These are phyloP conservation scores for Botia almorhae DNA, from an alignment of 2,797 vertebrate species.

Conservation along the genomic window DNA sequence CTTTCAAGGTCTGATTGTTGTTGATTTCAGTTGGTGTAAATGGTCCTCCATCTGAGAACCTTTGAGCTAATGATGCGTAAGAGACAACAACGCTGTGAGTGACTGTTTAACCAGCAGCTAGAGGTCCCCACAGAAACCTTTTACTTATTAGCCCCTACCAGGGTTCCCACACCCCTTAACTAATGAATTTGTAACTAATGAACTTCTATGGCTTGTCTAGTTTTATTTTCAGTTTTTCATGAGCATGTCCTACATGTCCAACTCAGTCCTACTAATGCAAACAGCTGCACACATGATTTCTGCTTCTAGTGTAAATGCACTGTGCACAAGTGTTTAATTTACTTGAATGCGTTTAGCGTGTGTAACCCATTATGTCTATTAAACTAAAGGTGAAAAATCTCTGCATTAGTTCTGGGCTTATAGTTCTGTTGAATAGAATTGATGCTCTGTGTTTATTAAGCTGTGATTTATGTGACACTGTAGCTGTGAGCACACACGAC, in stretches of 20 bases:
- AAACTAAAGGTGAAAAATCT: background rate
- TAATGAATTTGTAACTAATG: too few species aligned
- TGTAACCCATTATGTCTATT: background rate
- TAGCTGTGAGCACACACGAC: background rate
- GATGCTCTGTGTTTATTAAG: too few species aligned
- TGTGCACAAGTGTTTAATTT: too few species aligned
- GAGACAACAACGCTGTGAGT: slow-evolving; percentile 6
- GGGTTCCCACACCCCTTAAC: background rate
- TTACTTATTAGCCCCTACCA: background rate
- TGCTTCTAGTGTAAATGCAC: too few species aligned
- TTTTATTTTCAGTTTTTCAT: too few species aligned
- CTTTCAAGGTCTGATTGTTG: slow-evolving; percentile 33
- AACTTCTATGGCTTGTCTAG: background rate
- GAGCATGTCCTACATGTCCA: too few species aligned
- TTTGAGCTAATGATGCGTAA: slow-evolving; percentile 30
- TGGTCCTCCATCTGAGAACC: background rate
- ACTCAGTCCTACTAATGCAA: too few species aligned
- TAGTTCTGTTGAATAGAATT: background rate
- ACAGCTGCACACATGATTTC: too few species aligned
- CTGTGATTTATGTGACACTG: too few species aligned
- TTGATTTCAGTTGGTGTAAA: slow-evolving; percentile 11
- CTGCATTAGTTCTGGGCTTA: background rate
- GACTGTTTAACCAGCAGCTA: slow-evolving; percentile 38
- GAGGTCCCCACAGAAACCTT: background rate
- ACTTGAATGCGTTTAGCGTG: background rate